Evolutionary conservation across 1,140 invertebrate genomes (phyloP), one percentile per base, ranked within the genome.

Genomic region (Drosophila sucinea): DNA sequence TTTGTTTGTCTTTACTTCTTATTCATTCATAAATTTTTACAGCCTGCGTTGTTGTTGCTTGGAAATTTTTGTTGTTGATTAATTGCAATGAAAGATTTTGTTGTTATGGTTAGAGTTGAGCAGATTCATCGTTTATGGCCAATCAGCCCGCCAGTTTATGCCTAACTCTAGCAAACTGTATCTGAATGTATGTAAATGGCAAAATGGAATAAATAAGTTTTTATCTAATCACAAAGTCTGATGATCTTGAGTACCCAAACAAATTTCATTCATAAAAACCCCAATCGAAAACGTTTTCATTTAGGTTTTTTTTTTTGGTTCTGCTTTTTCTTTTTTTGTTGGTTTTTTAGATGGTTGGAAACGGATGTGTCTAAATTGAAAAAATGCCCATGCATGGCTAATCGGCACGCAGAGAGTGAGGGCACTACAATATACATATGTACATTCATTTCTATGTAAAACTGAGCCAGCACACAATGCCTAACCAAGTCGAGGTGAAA

Each of bases 11-110:
- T 51, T 51, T 51, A 51, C 44, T 51, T 51, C 68, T 77, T 68
- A 73, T 81, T 81, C 83, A 87, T 87, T 87, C 83, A 87, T 87
- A 89, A 89, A 73, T 79, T 89, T 73, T 77, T 73, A 69, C 47
- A 77, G 68, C 61, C 41, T 56, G 62, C 66, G 67, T 63, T 67
- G 66, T 61, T 69, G 65, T 47, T 66, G 57, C 73, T 54, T 25
- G 56, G 54, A 35, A 73, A 58, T 35, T 77, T 77, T 77, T 51
- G 23, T 51, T 51, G 44, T 77, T 64, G 32, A 64, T 47, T 40
- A 44, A 79, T 77, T 65, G 35, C 64, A 57, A 54, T 57, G 44
- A 30, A 57, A 71, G 23, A 64, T 75, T 54, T 54, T n/a, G 40
- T 64, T 38, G 29, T 64, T 70, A 30, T 54, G 27, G 44, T 7